These are phyloP conservation scores for Calliphora vomitoria DNA, from an alignment of 2,888 invertebrate species.

Conservation along the genomic window DNA sequence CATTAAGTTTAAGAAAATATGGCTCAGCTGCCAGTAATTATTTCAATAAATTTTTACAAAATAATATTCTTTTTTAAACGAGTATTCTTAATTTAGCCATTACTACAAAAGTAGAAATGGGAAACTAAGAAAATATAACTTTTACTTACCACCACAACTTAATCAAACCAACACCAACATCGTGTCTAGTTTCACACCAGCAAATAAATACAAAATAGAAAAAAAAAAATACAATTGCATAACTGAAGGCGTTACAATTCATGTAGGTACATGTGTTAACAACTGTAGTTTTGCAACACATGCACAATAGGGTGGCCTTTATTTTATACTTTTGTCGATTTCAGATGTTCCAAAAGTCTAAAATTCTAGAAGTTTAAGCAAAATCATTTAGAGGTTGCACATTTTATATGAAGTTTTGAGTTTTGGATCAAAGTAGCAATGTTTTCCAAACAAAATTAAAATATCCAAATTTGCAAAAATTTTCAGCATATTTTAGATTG, in stretches of 20 bases:
- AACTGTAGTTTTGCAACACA: slow-evolving; percentile 33
- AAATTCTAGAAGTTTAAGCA: too few relatives aligned
- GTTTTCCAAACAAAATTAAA: too few relatives aligned
- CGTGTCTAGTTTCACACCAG: slow-evolving; percentile 58
- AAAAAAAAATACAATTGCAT: slow-evolving; percentile 45
- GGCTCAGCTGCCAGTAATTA: slow-evolving; percentile 41
- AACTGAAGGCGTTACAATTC: slow-evolving; percentile 66
- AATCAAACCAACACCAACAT: slow-evolving; percentile 55
- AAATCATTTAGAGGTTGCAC: too few relatives aligned
- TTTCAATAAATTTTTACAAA: slow-evolving; percentile 19
- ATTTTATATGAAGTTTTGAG: too few relatives aligned
- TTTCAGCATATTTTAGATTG: too few relatives aligned
- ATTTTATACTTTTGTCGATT: too few relatives aligned
- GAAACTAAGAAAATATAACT: neutral
- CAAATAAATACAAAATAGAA: slow-evolving; percentile 23
- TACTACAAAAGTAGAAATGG: neutral
- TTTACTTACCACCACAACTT: slow-evolving; percentile 16
- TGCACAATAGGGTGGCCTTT: too few relatives aligned
- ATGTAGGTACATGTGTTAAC: slow-evolving; percentile 61
- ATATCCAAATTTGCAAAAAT: too few relatives aligned
- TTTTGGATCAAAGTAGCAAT: too few relatives aligned
- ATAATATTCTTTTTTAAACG: neutral
- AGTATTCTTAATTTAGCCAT: neutral
- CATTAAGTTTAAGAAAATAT: neutral
- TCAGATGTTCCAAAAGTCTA: too few relatives aligned